phyloP scores from a whole-genome alignment of 2,888 invertebrate species.

The Spisula solida region DNA sequence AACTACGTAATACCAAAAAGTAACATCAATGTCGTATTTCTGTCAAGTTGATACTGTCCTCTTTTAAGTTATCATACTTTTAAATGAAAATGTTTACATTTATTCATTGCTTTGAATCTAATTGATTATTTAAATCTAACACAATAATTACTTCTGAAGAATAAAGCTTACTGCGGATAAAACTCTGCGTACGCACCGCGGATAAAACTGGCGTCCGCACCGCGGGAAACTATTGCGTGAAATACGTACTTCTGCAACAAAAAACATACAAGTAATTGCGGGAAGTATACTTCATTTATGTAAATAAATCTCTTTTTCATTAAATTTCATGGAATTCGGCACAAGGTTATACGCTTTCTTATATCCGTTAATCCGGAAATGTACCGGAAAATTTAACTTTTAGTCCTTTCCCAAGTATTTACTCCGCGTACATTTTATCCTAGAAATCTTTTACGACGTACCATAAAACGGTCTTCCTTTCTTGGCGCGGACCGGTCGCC shows the following conservation, averaged over 20 bases:
- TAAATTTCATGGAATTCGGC: too few relatives aligned
- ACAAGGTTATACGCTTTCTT: too few relatives aligned
- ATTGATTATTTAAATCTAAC: background rate
- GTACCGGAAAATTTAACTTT: background rate
- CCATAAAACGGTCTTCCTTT: slow-evolving; percentile 54
- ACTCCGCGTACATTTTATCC: slow-evolving; percentile 4
- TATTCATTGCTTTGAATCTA: background rate
- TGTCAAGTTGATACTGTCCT: too few relatives aligned
- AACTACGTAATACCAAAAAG: too few relatives aligned
- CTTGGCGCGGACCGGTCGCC: slow-evolving; percentile 72
- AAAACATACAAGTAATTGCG: too few relatives aligned
- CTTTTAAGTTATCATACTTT: too few relatives aligned
- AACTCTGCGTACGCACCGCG: background rate
- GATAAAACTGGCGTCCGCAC: background rate
- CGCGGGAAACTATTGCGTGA: background rate
- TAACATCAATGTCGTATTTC: too few relatives aligned
- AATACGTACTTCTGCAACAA: background rate
- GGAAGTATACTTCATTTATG: too few relatives aligned
- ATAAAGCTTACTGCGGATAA: background rate
- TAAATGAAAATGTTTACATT: too few relatives aligned
- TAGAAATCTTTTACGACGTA: slow-evolving; percentile 57
- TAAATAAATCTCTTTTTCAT: too few relatives aligned
- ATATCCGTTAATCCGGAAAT: background rate
- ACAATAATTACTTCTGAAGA: background rate
- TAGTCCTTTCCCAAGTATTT: background rate